Evolutionary conservation across 2,888 invertebrate genomes (phyloP), one percentile per base, ranked within the genome.

Genomic region (Diaprepes abbreviatus): DNA sequence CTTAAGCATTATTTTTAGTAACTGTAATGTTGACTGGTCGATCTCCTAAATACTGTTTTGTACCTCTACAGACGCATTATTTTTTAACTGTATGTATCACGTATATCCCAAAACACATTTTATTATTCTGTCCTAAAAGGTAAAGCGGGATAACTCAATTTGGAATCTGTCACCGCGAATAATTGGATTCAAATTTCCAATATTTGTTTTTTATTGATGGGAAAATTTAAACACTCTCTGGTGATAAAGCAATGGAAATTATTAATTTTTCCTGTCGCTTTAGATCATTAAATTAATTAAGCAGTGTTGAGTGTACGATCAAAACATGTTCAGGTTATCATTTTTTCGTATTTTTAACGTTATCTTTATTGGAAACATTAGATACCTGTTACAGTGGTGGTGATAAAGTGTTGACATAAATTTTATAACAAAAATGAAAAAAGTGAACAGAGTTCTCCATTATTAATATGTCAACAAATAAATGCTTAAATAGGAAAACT

Each of bases 151-250:
- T 16, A 52, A 52, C 16, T 54, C 38, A 24, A 64, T 54, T 43
- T 52, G 33, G 55, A 64, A 64, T 36, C 24, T 64, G 64, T 64
- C 64, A 38, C 17, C 31, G 14, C 38, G 38, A 64, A 43, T 64
- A 64, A 64, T 54, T 52, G 31, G 55, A 52, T 36, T 64, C 64
- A 40, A 54, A 38, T 62, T 62, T 62, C 62, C 62, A 16, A 62
- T 62, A 45, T 28, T 6, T 59, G n/a, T n/a, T 33, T 45, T 59
- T 38, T 17, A 59, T 59, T 21, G 28, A 12, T 45, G 33, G 9
- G 19, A 14, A 31, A 28, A 33, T 59, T 45, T 45, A 45, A 45
- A 21, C 6, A 12, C 31, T 21, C 28, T 40, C 24, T 35, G 28
- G 21, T 17, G 17, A 21, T 33, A 40, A 45, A 45, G 9, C 14